Evolutionary conservation across 2,888 invertebrate genomes (phyloP), one percentile per base, ranked within the genome.

Genomic region (Carterocephalus palaemon): DNA sequence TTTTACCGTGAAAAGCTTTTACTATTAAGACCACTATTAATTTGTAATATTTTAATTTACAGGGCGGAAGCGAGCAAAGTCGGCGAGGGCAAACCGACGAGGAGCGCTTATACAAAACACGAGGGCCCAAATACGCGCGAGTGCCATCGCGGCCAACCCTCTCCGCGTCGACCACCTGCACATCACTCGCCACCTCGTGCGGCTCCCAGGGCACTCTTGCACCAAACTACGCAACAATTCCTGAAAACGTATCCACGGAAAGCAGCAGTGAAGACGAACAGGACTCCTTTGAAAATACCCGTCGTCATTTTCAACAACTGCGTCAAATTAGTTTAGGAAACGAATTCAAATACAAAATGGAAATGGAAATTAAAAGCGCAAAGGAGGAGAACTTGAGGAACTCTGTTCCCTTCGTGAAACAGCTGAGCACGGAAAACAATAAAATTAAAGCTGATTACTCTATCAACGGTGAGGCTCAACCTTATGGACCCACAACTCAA

Each of bases 311-410:
- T 62, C 91, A 90, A 62, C 89, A 90, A 58, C 77, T 89, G 50
- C 87, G 90, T 41, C 89, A 90, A 59, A 88, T 90, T 50, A 90
- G 90, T 68, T 76, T 89, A 60, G 90, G 90, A 52, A 90, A 90
- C 71, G 88, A 89, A 54, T 90, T 89, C 57, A 91, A 88, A 76
- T 87, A 87, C 72, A 88, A 87, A 60, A 87, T 88, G 85, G 90
- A 90, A 71, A 90, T 90, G 91, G 90, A 90, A 69, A 90, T 89
- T 39, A 90, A 89, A 67, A 80, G 75, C 53, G 89, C 88, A 17
- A 89, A 89, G 55, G 88, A 89, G 40, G 90, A 89, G 59, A 90
- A 90, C 63, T 65, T 90, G 46, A 81, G 90, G 12, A 89, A 85
- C 61, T 85, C 88, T n/a, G 81, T 90, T 53, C 90, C 91, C 17